Evolutionary conservation across 2,888 invertebrate species (phyloP).

Genomic region (Anaspis maculata): DNA sequence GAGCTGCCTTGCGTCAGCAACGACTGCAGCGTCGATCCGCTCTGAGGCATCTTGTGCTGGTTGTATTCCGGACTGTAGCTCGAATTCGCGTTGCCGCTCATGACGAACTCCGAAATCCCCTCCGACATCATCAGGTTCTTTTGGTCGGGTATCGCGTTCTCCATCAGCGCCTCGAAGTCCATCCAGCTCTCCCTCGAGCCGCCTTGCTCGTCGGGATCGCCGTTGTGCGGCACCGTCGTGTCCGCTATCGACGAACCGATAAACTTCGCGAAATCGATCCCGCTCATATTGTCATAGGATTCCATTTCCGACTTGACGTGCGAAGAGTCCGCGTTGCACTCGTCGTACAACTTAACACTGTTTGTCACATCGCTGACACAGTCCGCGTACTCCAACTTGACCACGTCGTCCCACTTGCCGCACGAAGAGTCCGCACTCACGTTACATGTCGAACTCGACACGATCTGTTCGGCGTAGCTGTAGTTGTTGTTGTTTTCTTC

Average conservation of each 20-base stretch:
- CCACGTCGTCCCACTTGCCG: slow-evolving; percentile 46
- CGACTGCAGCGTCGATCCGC: slow-evolving; percentile 67
- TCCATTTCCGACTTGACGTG: slow-evolving; percentile 49
- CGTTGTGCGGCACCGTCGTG: slow-evolving; percentile 70
- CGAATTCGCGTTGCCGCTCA: slow-evolving; percentile 53
- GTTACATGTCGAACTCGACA: slow-evolving; percentile 63
- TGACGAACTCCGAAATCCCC: slow-evolving; percentile 56
- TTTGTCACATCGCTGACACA: slow-evolving; percentile 51
- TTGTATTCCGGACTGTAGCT: slow-evolving; percentile 40
- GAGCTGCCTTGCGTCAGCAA: slow-evolving; percentile 67
- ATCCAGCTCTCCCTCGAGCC: slow-evolving; percentile 80
- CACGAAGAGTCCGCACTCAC: slow-evolving; percentile 45
- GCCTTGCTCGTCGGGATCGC: slow-evolving; percentile 57
- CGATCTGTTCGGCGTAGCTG: slow-evolving; percentile 57
- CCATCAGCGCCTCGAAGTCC: slow-evolving; percentile 83
- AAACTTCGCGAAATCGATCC: slow-evolving; percentile 74
- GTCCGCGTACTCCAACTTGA: slow-evolving; percentile 41
- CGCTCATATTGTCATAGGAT: slow-evolving; percentile 59
- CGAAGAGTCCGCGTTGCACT: slow-evolving; percentile 43
- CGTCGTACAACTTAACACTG: slow-evolving; percentile 43
- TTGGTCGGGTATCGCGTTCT: slow-evolving; percentile 67
- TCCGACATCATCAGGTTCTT: slow-evolving; percentile 59
- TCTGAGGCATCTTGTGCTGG: slow-evolving; percentile 43
- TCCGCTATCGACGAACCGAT: slow-evolving; percentile 86
- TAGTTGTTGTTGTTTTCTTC: slow-evolving; percentile 63